These are phyloP conservation scores for Lycodopsis pacificus DNA, from an alignment of 2,797 vertebrate genomes.

Conservation along the genomic window DNA sequence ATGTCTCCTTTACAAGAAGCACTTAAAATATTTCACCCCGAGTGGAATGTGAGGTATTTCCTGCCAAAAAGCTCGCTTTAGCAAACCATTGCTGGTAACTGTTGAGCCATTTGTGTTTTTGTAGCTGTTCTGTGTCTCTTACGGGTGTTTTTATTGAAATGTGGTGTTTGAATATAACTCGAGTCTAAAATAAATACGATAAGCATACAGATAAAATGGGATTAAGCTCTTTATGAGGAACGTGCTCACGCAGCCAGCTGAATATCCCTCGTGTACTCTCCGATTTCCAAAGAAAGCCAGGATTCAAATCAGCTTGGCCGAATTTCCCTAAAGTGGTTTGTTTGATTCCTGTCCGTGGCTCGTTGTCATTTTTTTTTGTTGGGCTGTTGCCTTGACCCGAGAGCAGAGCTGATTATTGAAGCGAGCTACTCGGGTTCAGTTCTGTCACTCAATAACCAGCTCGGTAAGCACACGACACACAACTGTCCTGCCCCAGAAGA, in stretches of 20 bases:
- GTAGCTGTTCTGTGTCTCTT: not conserved
- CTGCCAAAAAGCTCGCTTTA: conserved; percentile 36
- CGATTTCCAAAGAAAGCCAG: conserved; percentile 42
- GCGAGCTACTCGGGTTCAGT: conserved; percentile 22
- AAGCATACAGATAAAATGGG: conserved; percentile 20
- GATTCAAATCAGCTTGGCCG: conserved; percentile 60
- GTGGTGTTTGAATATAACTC: not conserved
- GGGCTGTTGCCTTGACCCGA: conserved; percentile 19
- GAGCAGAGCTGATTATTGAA: conserved; percentile 22
- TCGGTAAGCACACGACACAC: conserved; percentile 17
- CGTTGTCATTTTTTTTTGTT: not conserved
- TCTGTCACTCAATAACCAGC: conserved; percentile 40
- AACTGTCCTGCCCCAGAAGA: not conserved
- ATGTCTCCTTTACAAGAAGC: conserved; percentile 23
- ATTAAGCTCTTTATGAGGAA: conserved; percentile 24
- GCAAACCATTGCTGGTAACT: conserved; percentile 25
- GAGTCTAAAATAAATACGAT: conserved; percentile 1
- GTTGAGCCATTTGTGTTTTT: conserved; percentile 17
- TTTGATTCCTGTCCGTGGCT: conserved; percentile 41
- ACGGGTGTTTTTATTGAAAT: conserved; percentile 19
- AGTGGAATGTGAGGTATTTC: conserved; percentile 72
- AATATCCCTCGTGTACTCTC: conserved; percentile 8
- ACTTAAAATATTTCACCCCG: conserved; percentile 25
- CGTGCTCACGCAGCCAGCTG: conserved; percentile 5
- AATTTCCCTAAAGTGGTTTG: conserved; percentile 61